These are phyloP conservation scores for Cheirogaleus medius DNA, from an alignment of 2,113 vertebrate species.

Conservation along the genomic window DNA sequence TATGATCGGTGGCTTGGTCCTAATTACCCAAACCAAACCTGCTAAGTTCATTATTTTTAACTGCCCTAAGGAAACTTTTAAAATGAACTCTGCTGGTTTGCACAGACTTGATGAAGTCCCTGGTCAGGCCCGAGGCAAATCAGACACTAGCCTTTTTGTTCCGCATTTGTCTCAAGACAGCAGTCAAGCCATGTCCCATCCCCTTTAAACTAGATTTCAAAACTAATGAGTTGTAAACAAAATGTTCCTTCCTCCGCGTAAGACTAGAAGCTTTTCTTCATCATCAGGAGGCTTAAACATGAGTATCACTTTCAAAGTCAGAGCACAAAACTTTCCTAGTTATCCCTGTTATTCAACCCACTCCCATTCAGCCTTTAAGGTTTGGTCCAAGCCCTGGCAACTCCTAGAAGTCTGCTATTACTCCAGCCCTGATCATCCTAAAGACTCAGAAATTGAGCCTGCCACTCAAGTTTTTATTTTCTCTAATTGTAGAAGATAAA, in stretches of 20 bases:
- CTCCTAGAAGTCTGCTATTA: not conserved
- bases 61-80: not conserved
- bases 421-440: not conserved
- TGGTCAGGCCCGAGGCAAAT: not conserved
- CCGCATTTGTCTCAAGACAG: not conserved
- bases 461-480: not conserved
- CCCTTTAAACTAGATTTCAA: conserved; percentile 24
- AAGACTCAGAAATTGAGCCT: not conserved
- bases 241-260: not conserved
- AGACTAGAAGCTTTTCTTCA: not conserved
- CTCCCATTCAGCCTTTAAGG: not conserved
- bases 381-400: not conserved
- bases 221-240: conserved; percentile 29
- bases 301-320: not conserved
- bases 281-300: not conserved
- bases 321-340: not conserved
- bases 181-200: not conserved
- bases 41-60: not conserved
- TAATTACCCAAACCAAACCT: conserved; percentile 15
- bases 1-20: not conserved
- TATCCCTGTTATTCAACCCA: not conserved
- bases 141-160: not conserved
- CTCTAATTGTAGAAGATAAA: not conserved
- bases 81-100: conserved; percentile 33
- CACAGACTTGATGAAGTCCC: not conserved